Base-by-base conservation (phyloP, 1,140 invertebrate species). In the Drosophila saltans region DNA sequence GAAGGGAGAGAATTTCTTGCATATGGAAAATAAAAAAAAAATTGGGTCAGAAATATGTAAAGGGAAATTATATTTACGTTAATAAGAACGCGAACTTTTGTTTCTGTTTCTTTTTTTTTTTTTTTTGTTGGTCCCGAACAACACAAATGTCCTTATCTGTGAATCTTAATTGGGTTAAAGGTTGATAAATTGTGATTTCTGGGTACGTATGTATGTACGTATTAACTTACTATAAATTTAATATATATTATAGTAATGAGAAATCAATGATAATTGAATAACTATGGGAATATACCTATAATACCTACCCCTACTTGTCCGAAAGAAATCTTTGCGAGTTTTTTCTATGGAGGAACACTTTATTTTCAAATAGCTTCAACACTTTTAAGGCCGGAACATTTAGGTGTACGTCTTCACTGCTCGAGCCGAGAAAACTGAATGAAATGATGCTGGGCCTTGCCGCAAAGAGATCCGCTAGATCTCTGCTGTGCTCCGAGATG, bases 21-120 rank as follows among this genome's bases (percentile, higher is more conserved):
- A 66, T 71, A 71, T 61, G 56, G 66, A 66, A 28, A 64, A 21
- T 6, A 30, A 45, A 67, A 16, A 16, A 16, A 16, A 16, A 88
- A 88, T 86, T 83, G 84, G 83, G 83, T 88, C 83, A 88, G 43
- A 75, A 75, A 86, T 78, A 80, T 69, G 79, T 67, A 68, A 86
- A 43, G 55, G 39, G 71, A 79, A 79, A 26, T 26, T 52, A 75
- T 65, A 24, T 43, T 59, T 30, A 70, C 52, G 65, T 61, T 64
- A 78, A 79, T 72, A 33, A 82, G 52, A 63, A 69, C 66, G 48
- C 45, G 45, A 26, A 52, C 40, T 58, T 30, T 48, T 72, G 7
- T 16, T 16, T 16, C 16, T 16, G 16, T 16, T 16, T 16, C 16
- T 16, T 16, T 16, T 16, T 16, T 16, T n/a, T n/a, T 24, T 28